phyloP scores from a whole-genome alignment of 2,113 vertebrate genomes.

The Rhegmatorhina hoffmannsi region DNA sequence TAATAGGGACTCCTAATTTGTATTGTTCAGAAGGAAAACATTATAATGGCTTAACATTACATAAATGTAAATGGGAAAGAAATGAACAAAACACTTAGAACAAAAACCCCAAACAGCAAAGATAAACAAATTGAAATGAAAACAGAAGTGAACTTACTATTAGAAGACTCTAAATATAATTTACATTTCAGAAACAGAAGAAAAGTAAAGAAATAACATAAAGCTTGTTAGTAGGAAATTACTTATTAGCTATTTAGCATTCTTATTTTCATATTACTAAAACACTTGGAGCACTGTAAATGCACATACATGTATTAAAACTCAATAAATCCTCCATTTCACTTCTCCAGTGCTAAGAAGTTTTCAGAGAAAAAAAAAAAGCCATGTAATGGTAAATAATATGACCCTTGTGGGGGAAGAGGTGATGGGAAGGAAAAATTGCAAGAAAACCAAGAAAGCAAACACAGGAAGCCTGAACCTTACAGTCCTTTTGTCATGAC shows the following conservation, averaged over 20 bases:
- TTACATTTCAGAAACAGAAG: background rate
- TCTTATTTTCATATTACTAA: background rate
- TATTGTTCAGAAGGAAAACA: background rate
- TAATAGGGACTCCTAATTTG: background rate
- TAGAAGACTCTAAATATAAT: background rate
- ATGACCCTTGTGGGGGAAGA: background rate
- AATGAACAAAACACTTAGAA: background rate
- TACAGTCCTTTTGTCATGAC: background rate
- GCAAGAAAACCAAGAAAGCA: background rate
- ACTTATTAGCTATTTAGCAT: background rate
- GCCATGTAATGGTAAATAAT: background rate
- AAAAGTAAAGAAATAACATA: background rate
- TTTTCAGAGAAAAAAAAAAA: background rate
- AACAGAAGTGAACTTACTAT: background rate
- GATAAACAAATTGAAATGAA: background rate
- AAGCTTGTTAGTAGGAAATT: background rate
- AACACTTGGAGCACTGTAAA: background rate
- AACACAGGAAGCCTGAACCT: background rate
- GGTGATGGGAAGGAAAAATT: background rate
- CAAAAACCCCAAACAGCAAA: background rate
- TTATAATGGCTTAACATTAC: background rate
- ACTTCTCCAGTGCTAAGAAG: background rate
- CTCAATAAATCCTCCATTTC: background rate
- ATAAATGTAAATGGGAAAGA: background rate
- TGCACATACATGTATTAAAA: background rate